Base-by-base conservation (phyloP, 2,113 vertebrate genomes). In the Ranitomeya imitator region DNA sequence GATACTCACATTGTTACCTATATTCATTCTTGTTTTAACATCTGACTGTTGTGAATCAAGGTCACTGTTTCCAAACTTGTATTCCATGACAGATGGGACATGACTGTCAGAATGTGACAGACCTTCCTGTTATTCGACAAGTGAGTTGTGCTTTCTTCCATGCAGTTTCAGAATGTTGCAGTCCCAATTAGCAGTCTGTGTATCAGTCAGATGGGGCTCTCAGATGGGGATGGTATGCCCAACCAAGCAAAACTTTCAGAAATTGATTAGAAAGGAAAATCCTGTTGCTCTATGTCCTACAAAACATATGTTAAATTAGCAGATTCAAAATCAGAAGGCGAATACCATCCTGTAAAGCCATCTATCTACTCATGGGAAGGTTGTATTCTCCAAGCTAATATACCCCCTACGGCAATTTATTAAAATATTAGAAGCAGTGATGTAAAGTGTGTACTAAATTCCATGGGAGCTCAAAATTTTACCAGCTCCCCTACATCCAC, bases 211-310 rank as follows among this genome's bases (percentile, higher is more conserved):
- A 81, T 81, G 79, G 79, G 71, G 71, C 45, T 45, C 71, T 74
- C 71, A 74, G 71, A 74, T 74, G 73, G 73, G 79, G 79, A 81
- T 61, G 57, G 57, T 61, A 81, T 81, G 79, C 79, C 79, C 79
- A 81, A 61, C 79, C 57, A 81, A 81, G 79, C 79, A 81, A 81
- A 81, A 81, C 79, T 81, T 81, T 60, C 79, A 81, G 79, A 81
- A 81, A 81, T 81, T 59, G 23, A 80, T 80, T 61, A 59, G 51
- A 61, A 61, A 81, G 16, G 57, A 81, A 54, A 81, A 45, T 61
- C 79, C 79, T 81, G 57, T 81, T 81, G 51, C 54, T 76, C 14
- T 61, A 63, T 6, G 16, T 81, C 26, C 26, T 81, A 8, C 26
- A 37, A 81, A 81, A 45, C 79, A 81, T 81, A 81, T 37, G 57